Evolutionary conservation across 2,888 invertebrate species (phyloP).

Genomic region (Melanotus villosus): DNA sequence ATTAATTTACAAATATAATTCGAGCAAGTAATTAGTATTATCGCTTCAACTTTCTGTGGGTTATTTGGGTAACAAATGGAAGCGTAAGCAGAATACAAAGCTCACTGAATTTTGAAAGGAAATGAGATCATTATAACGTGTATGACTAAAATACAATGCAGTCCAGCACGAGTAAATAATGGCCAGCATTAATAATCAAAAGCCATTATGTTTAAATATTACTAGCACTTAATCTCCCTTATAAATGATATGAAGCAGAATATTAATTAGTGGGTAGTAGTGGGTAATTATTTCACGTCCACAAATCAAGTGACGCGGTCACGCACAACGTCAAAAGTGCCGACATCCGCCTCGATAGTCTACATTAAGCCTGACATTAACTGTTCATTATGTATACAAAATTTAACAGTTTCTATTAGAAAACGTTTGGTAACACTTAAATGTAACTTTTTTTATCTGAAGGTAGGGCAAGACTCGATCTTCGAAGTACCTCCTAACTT

Average conservation of each 20-base stretch:
- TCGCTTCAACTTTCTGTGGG: conserved; percentile 11
- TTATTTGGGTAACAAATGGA: conserved; percentile 14
- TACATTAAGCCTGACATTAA: conserved; percentile 16
- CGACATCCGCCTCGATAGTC: conserved; percentile 43
- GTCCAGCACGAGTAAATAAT: conserved; percentile 39
- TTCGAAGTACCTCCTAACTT: too few species aligned
- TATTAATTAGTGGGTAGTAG: conserved; percentile 53
- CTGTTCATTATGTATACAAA: conserved; percentile 21
- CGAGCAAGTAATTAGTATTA: conserved; percentile 7
- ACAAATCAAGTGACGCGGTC: conserved; percentile 51
- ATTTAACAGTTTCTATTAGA: conserved; percentile 18
- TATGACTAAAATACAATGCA: conserved; percentile 24
- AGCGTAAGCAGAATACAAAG: conserved; percentile 15
- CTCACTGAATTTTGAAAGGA: conserved; percentile 25
- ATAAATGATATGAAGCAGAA: conserved; percentile 52
- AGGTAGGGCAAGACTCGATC: too few species aligned
- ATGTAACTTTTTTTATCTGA: neutral
- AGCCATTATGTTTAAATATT: conserved; percentile 53
- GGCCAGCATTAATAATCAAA: conserved; percentile 47
- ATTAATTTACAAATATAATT: conserved; percentile 19
- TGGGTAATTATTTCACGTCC: conserved; percentile 54
- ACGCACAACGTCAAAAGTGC: conserved; percentile 50
- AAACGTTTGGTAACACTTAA: conserved; percentile 11
- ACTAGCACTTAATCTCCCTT: conserved; percentile 51
- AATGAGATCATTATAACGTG: conserved; percentile 22